Evolutionary conservation across 1,140 invertebrate genomes (phyloP), one percentile per base, ranked within the genome.

Genomic region (Drosophila chauvacae): DNA sequence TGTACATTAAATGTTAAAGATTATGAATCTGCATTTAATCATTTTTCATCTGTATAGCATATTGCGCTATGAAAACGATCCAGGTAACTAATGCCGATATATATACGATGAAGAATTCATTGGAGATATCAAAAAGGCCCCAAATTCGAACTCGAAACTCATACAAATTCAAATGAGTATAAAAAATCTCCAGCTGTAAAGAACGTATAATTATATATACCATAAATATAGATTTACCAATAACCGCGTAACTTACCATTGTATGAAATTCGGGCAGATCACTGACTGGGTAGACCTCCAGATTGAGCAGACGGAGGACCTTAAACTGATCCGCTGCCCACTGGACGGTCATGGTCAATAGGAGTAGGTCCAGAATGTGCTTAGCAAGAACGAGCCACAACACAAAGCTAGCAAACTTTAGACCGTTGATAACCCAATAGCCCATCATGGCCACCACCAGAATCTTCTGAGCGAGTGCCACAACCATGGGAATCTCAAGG

Each of bases 51-150:
- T 77, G 44, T 56, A 68, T 57, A 6, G 20, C n/a, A 48, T 70
- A 75, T 72, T 86, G 82, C 3, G 78, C 20, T 13, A 85, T 65
- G 10, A 78, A 86, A 5, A 68, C 78, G 7, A 85, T 13, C 44
- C 81, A 85, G 50, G 70, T 79, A 20, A 86, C 7, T 20, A 85
- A n/a, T 1, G 39, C 70, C 4, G 81, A 86, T 1, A 85, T 6
- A 56, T 59, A 81, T 13, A 79, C 16, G 48, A 85, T 41, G 7
- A 85, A 72, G 13, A 86, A 57, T 33, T 79, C 65, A 45, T 86
- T 86, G 14, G 81, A 79, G 2, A 86, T 66, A 10, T 86, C 81
- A 23, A 78, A 85, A 0, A 86, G 65, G 0, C 82, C 81, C 50
- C 78, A 51, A 7, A 77, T 71, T 42, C 75, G 48, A 16, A 85